Evolutionary conservation across 1,140 invertebrate genomes (phyloP), one percentile per base, ranked within the genome.

Genomic region (Rhyacophila brunnea): DNA sequence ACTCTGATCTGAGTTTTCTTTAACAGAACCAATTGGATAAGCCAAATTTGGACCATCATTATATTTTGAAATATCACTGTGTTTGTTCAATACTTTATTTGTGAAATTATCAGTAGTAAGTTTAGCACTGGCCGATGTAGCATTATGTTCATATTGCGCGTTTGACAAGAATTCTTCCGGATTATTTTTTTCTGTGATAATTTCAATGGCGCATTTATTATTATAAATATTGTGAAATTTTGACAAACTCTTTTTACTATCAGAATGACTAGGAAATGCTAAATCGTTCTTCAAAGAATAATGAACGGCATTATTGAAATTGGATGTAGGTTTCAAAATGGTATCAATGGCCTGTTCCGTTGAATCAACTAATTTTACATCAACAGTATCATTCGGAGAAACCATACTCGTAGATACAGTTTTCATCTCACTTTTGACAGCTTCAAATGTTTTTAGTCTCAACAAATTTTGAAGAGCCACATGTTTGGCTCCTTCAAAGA

Each of bases 401-500:
- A 9, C 23, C 9, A 28, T 28, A 9, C 9, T 9, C 3, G 23
- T 28, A 3, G 23, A 28, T 28, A 28, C 3, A 11, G 40, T 42
- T 42, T 14, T 42, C 3, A 42, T 28, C 3, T 28, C 23, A 28
- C 23, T 28, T 32, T 9, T 38, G 36, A 43, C 34, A 18, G 15
- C 35, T 23, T 50, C 13, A 9, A 57, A 44, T 15, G 55, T 28
- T 43, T 57, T 43, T 1, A 57, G 46, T 28, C 23, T 28, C 9
- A 28, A 28, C 2, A 57, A 19, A 14, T 49, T 44, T 13, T 57
- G 17, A n/a, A 49, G 17, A 10, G 56, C 56, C 11, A 51, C 17
- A n/a, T 58, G 38, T 51, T 58, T 58, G 11, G 56, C 56, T 38
- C 50, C 40, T 15, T 58, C 32, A 32, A 58, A 51, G 17, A 58